Evolutionary conservation across 2,888 invertebrate species (phyloP).

Genomic region (Eupithecia centaureata): DNA sequence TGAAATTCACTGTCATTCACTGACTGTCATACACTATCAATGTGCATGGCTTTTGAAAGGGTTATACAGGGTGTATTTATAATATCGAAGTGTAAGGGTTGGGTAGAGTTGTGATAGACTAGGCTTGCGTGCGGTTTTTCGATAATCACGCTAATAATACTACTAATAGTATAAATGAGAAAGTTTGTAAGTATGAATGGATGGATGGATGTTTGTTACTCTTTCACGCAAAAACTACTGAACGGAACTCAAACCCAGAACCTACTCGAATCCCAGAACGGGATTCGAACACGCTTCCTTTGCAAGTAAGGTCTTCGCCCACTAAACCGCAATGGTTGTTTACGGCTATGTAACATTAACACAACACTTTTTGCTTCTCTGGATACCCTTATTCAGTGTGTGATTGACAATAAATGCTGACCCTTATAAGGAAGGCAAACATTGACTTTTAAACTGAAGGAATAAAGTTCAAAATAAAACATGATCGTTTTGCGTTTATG

Average conservation of each 20-base stretch:
- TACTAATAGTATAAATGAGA: too few species aligned
- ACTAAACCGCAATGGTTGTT: not conserved
- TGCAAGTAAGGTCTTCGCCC: not conserved
- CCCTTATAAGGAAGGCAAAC: not conserved
- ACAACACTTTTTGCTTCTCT: not conserved
- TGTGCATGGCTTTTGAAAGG: not conserved
- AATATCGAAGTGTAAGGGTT: too few species aligned
- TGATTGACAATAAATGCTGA: slow-evolving; percentile 19
- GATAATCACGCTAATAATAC: too few species aligned
- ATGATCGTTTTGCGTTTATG: not conserved
- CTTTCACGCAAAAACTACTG: too few species aligned
- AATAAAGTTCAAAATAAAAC: slow-evolving; percentile 23
- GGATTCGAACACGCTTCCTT: not conserved
- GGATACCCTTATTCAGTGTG: slow-evolving; percentile 5
- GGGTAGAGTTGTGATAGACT: too few species aligned
- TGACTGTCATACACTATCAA: not conserved
- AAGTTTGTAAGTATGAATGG: too few species aligned
- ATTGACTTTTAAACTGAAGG: slow-evolving; percentile 3
- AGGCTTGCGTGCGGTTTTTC: too few species aligned
- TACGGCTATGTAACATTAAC: slow-evolving; percentile 3
- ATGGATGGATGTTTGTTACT: too few species aligned
- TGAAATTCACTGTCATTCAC: too few species aligned
- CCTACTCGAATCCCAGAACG: not conserved
- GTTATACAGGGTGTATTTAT: not conserved
- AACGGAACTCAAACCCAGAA: not conserved